A percentile compares a stretch with the other conserved stretches of the same genome.
These are phyloP conservation scores for Tortrix viridana DNA, from an alignment of 2,888 invertebrate genomes.

Conservation along the genomic window DNA sequence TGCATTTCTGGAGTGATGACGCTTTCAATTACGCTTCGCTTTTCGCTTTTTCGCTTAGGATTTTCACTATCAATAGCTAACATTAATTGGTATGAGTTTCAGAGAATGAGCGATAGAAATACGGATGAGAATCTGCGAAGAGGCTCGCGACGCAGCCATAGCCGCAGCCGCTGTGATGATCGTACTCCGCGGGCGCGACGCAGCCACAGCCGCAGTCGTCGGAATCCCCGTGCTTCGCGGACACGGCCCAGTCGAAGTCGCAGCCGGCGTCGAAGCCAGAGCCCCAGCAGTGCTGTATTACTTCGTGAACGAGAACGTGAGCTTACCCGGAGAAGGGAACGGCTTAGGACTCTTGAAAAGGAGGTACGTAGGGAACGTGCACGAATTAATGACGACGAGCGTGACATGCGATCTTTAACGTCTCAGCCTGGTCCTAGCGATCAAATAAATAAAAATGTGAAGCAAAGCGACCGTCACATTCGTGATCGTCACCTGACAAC, in stretches of 20 bases:
- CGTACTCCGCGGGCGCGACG: neutral
- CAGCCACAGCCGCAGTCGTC: slow-evolving; percentile 7
- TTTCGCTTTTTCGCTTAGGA: too few relatives aligned
- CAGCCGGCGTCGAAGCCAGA: slow-evolving; percentile 5
- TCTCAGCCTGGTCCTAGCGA: neutral
- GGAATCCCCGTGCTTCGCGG: slow-evolving; percentile 3
- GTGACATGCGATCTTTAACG: neutral
- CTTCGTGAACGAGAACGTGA: neutral
- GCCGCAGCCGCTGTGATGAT: slow-evolving; percentile 9
- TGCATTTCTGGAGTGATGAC: too few relatives aligned
- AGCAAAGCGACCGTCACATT: neutral
- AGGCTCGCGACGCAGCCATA: slow-evolving; percentile 6
- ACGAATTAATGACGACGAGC: slow-evolving; percentile 4
- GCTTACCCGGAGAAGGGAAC: slow-evolving; percentile 1
- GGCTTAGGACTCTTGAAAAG: neutral
- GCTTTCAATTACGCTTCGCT: too few relatives aligned
- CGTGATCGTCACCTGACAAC: slow-evolving; percentile 4
- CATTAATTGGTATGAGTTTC: neutral
- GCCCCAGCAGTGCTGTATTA: neutral
- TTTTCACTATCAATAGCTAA: neutral
- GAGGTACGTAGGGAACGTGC: slow-evolving; percentile 9
- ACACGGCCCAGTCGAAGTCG: slow-evolving; percentile 5
- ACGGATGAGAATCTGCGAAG: neutral
- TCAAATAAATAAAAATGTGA: neutral
- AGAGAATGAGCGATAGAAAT: slow-evolving; percentile 4